Conservation (phyloP, 53 echinoderm and acorn worm species). For the Holothuria leucospilota region DNA sequence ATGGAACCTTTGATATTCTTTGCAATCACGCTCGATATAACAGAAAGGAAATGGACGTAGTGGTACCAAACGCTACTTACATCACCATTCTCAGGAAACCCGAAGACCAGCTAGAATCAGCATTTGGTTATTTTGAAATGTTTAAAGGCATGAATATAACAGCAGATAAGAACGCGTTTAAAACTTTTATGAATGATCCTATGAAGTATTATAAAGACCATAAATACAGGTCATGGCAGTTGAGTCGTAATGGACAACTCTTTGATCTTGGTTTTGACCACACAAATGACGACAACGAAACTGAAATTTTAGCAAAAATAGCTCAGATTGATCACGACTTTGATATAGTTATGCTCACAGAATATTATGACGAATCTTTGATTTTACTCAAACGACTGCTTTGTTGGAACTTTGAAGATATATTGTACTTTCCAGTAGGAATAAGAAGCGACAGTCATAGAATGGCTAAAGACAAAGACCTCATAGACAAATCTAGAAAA, state of each 20-base stretch:
- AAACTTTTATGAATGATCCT: slow-evolving; percentile 61
- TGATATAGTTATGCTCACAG: slow-evolving; percentile 66
- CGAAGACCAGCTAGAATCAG: slow-evolving; percentile 74
- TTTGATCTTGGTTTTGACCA: slow-evolving; percentile 77
- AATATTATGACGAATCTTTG: slow-evolving; percentile 73
- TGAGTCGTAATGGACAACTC: slow-evolving; percentile 68
- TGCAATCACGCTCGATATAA: slow-evolving; percentile 71
- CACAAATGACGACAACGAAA: slow-evolving; percentile 43
- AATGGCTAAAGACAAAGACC: slow-evolving; percentile 24
- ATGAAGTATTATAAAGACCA: slow-evolving; percentile 36
- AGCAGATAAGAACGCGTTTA: slow-evolving; percentile 47
- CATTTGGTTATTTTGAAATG: slow-evolving; percentile 76
- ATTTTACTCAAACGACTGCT: slow-evolving; percentile 60
- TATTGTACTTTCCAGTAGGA: slow-evolving; percentile 60
- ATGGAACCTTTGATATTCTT: slow-evolving; percentile 43
- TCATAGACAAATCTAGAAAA: slow-evolving; percentile 43
- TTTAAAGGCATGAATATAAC: slow-evolving; percentile 52
- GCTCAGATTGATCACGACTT: slow-evolving; percentile 53
- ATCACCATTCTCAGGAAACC: slow-evolving; percentile 76
- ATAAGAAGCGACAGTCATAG: slow-evolving; percentile 36
- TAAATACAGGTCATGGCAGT: slow-evolving; percentile 58
- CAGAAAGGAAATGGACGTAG: slow-evolving; percentile 64
- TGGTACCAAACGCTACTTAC: slow-evolving; percentile 72
- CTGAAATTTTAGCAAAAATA: slow-evolving; percentile 48
- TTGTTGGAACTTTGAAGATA: slow-evolving; percentile 71